These are phyloP conservation scores for Aspiorhynchus laticeps DNA, from an alignment of 2,113 vertebrate species.

Conservation along the genomic window DNA sequence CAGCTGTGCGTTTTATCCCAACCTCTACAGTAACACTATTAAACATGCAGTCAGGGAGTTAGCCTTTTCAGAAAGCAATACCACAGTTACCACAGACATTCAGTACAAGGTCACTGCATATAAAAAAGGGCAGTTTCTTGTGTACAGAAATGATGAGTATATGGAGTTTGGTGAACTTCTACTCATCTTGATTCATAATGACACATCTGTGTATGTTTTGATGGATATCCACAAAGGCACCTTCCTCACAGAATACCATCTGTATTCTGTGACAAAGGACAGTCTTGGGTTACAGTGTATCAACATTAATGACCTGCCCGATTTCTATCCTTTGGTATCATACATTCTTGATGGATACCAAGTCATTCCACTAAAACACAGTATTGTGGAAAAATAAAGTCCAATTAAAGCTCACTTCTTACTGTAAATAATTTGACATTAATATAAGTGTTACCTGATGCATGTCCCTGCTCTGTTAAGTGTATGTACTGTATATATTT, in stretches of 20 bases:
- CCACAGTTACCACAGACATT: neutral
- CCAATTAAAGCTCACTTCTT: too few relatives aligned
- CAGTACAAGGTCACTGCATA: conserved; percentile 52
- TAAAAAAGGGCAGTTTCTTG: conserved; percentile 54
- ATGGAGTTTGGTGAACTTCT: conserved; percentile 59
- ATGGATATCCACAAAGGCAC: conserved; percentile 43
- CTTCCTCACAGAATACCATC: conserved; percentile 55
- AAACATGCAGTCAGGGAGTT: conserved; percentile 52
- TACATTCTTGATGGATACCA: too few relatives aligned
- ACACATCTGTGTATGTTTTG: conserved; percentile 53
- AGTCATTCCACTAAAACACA: too few relatives aligned
- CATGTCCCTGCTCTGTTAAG: too few relatives aligned
- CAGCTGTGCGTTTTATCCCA: neutral
- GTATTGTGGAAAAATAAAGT: too few relatives aligned
- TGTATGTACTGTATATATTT: too few relatives aligned
- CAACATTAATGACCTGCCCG: too few relatives aligned
- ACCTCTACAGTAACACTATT: neutral
- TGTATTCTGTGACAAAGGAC: conserved; percentile 45
- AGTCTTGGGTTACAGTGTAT: neutral
- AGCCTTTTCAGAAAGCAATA: neutral
- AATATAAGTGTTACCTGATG: too few relatives aligned
- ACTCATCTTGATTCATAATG: conserved; percentile 54
- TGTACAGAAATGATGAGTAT: conserved; percentile 14
- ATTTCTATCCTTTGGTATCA: too few relatives aligned
- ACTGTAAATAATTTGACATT: too few relatives aligned